These are phyloP conservation scores for Sus scrofa DNA, from an alignment of 2,113 vertebrate genomes.

Conservation along the genomic window DNA sequence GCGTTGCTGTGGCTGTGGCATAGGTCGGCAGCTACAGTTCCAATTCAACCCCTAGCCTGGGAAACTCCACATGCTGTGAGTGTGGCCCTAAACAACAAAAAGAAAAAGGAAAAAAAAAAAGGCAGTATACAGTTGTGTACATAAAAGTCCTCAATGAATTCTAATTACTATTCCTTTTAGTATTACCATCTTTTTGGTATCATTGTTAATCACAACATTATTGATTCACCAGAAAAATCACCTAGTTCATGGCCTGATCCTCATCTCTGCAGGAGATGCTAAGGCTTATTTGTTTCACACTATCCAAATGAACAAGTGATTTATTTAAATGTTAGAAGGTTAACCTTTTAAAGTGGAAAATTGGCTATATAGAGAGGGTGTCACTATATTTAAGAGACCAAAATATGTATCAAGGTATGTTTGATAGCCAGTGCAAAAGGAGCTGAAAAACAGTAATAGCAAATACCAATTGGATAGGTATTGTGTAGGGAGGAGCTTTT, in stretches of 20 bases:
- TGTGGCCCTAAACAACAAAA: too few species aligned
- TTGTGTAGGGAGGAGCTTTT: neutral
- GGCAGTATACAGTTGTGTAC: neutral
- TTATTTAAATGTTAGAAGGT: slow-evolving; percentile 11
- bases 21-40: too few species aligned
- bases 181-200: neutral
- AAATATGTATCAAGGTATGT: neutral
- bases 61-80: too few species aligned
- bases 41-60: too few species aligned
- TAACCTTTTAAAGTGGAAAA: slow-evolving; percentile 32
- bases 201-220: neutral
- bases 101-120: neutral
- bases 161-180: neutral
- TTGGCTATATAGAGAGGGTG: neutral
- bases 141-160: neutral
- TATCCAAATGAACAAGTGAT: neutral
- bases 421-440: neutral
- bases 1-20: too few species aligned
- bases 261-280: neutral
- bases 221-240: neutral
- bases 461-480: neutral
- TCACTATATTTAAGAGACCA: neutral
- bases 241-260: neutral
- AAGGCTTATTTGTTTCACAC: neutral
- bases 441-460: neutral